phyloP scores from a whole-genome alignment of 2,113 vertebrate genomes.

The Trichechus manatus region DNA sequence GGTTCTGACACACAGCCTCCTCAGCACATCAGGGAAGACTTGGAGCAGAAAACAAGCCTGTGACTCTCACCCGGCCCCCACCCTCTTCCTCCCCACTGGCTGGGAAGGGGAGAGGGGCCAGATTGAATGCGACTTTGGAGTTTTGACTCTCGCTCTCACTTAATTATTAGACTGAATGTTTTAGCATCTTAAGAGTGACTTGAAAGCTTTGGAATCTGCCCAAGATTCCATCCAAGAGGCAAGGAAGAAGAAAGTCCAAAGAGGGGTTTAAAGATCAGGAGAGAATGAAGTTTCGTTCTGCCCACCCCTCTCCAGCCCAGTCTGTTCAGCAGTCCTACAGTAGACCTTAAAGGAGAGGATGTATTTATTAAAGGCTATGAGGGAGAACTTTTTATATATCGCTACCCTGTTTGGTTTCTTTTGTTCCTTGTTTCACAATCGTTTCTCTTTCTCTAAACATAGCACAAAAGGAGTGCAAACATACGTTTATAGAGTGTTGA shows the following conservation, averaged over 20 bases:
- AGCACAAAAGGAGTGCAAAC: not conserved
- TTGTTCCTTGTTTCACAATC: not conserved
- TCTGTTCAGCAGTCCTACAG: fast-evolving
- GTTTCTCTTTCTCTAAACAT: constrained; percentile 34
- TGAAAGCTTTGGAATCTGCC: not conserved
- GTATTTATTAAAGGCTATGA: not conserved
- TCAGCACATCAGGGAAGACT: no score
- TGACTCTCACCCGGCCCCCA: no score
- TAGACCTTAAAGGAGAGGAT: not conserved
- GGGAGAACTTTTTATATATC: not conserved
- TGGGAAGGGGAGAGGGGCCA: not conserved
- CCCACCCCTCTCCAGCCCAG: not conserved
- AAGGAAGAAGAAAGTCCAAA: not conserved
- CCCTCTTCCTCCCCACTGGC: not conserved
- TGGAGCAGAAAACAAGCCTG: not conserved
- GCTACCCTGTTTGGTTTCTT: not conserved
- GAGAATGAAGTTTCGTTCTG: not conserved
- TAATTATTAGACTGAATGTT: not conserved
- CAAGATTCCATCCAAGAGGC: not conserved
- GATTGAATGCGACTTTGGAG: no score
- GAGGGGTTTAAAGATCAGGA: not conserved
- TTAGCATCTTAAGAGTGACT: no score
- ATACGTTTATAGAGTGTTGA: not conserved
- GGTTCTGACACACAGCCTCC: no score
- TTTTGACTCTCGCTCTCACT: not conserved